Base-by-base conservation (phyloP, 1,140 invertebrate genomes). In the Spodoptera frugiperda region DNA sequence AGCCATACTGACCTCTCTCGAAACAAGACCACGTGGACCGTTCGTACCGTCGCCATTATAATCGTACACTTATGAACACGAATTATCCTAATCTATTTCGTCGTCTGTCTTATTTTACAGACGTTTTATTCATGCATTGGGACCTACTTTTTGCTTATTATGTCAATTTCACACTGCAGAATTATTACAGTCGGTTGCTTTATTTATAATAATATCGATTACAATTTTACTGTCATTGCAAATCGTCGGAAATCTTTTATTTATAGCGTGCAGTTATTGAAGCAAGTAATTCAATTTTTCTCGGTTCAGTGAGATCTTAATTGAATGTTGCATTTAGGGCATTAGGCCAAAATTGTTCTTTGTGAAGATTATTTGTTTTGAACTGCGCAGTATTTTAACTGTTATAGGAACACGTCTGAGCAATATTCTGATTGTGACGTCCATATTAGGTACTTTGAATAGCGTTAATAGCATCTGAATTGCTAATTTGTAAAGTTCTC, bases 1-100 rank as follows among this genome's bases (percentile, higher is more conserved):
- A 57, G 54, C 44, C 57, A 65, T 53, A 51, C 57, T 65, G 72
- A 75, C 72, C 57, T 75, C 59, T 65, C 57, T 30, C 44, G 17
- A 61, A 59, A 59, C 71, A 39, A 61, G 33, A 70, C 46, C 65
- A 53, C 65, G 49, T 39, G 65, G 17, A 39, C 10, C 19, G 19
- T 48, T 65, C 21, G 30, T 61, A 61, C 39, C 57, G 39, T 17
- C 25, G n/a, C 11, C 30, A 39, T 59, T 61, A 61, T 61, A 11
- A 44, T 11, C 2, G 54, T 57, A 57, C 0, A 57, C 3, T 55
- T 55, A 55, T 55, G 3, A 25, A 39, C 5, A 39, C 12, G 15
- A 39, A 17, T 17, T 4, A 8, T 6, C 30, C 2, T 33, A 9
- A 15, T 15, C n/a, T 39, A 44, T n/a, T 10, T 44, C n/a, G 30